Base-by-base conservation (phyloP, 2,113 vertebrate genomes). In the Pelvicachromis taeniatus region DNA sequence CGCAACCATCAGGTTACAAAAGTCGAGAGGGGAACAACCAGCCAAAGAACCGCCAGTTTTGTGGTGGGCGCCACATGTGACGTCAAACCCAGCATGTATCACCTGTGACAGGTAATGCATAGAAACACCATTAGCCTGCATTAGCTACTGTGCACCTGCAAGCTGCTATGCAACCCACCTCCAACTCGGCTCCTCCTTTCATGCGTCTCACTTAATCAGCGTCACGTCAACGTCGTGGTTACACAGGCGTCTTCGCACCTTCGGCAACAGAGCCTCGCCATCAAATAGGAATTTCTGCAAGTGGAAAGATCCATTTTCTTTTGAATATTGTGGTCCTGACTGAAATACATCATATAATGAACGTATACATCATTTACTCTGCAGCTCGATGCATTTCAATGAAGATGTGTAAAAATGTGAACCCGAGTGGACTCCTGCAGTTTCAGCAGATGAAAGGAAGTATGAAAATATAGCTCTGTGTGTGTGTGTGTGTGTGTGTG, bases 181-280 rank as follows among this genome's bases (percentile, higher is more conserved):
- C 17, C 17, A 8, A 19, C 50, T 19, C 17, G 19, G 17, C 50
- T 19, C 50, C 50, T 19, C 13, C 42, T 45, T 45, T 14, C 42
- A 14, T 45, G 42, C 4, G 8, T 52, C 50, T 9, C 17, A n/a
- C 50, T 52, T 9, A 52, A 52, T 52, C 17, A 19, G 8, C 3
- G 17, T 19, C 48, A 9, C 2, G 9, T 9, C 38, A 40, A 40
- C 38, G 0, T 3, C 8, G 8, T 0, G 61, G 35, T 14, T 1
- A 12, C 11, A 0, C 11, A 0, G 1, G 33, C 2, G 2, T 21
- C 21, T 65, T 2, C 14, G 5, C 45, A 48, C 14, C 45, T 48
- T 48, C 14, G 12, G 42, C 21, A 48, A 48, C 23, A 73, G 21
- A 48, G 65, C 65, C 65, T 29, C 42, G 6, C 40, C 13, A 29